A percentile compares a stretch with the other conserved stretches of the same genome.
phyloP scores from a whole-genome alignment of 2,797 vertebrate genomes.

The Thalassophryne amazonica region DNA sequence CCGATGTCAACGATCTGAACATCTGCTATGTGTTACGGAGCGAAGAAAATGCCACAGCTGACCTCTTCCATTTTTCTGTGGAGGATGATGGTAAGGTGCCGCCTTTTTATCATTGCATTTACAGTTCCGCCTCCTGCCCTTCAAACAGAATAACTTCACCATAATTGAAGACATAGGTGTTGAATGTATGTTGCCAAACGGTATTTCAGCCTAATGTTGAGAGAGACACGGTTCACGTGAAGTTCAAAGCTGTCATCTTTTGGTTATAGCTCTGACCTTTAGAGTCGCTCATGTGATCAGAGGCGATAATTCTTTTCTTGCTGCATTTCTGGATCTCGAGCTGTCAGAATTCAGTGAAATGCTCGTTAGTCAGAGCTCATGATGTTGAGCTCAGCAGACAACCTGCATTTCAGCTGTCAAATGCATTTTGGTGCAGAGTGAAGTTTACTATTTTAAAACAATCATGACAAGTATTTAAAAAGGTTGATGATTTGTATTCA shows the following conservation, averaged over 20 bases:
- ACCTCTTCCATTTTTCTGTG: slow-evolving; percentile 86
- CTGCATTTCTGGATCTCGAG: neutral
- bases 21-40: slow-evolving; percentile 88
- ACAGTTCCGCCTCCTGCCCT: neutral
- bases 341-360: slow-evolving; percentile 11
- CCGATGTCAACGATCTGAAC: slow-evolving; percentile 89
- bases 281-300: neutral
- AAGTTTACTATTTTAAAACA: slow-evolving; percentile 22
- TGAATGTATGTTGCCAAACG: neutral
- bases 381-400: neutral
- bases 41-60: slow-evolving; percentile 84
- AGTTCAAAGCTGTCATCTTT: slow-evolving; percentile 8
- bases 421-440: neutral
- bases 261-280: neutral
- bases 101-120: neutral
- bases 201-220: slow-evolving; percentile 12
- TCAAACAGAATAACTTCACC: neutral
- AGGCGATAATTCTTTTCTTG: neutral
- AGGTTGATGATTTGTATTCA: slow-evolving; percentile 6
- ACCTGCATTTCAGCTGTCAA: slow-evolving; percentile 1
- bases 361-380: neutral
- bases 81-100: slow-evolving; percentile 83
- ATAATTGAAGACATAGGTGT: neutral
- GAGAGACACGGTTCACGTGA: slow-evolving; percentile 3
- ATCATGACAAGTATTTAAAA: slow-evolving; percentile 16